Conservation (phyloP, 2,888 invertebrate species). For the Nemapogon koenigi region DNA sequence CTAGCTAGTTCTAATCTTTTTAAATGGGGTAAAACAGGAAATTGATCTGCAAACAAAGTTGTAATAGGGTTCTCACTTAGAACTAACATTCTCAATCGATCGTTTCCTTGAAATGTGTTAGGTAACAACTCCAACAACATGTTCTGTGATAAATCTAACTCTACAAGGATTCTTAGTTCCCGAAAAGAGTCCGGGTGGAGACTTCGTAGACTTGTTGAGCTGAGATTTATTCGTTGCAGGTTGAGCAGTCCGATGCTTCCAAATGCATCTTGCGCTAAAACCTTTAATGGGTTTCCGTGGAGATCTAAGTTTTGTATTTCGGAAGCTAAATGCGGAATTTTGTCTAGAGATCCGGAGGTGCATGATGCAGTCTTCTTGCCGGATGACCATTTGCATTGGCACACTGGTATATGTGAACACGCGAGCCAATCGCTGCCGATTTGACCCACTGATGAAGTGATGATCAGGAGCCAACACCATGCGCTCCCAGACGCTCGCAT, state of each 20-base stretch:
- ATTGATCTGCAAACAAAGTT: slow-evolving; percentile 75
- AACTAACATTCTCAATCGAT: slow-evolving; percentile 76
- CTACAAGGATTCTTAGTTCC: slow-evolving; percentile 83
- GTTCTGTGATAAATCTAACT: slow-evolving; percentile 87
- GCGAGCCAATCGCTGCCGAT: slow-evolving; percentile 78
- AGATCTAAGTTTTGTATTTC: slow-evolving; percentile 77
- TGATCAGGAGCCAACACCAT: slow-evolving; percentile 24
- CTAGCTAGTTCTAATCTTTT: slow-evolving; percentile 80
- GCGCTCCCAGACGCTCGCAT: slow-evolving; percentile 38
- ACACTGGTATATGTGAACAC: slow-evolving; percentile 74
- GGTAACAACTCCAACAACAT: slow-evolving; percentile 74
- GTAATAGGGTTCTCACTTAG: slow-evolving; percentile 84
- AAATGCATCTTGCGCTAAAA: slow-evolving; percentile 78
- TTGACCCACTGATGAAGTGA: slow-evolving; percentile 27
- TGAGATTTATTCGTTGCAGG: slow-evolving; percentile 82
- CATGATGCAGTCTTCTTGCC: slow-evolving; percentile 91
- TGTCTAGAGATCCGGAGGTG: slow-evolving; percentile 74
- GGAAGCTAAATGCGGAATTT: slow-evolving; percentile 67
- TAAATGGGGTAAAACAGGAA: slow-evolving; percentile 80
- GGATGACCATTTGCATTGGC: slow-evolving; percentile 91
- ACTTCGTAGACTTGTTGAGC: slow-evolving; percentile 73
- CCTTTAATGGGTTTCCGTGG: slow-evolving; percentile 77
- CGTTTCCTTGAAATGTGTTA: slow-evolving; percentile 83
- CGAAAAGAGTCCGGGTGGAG: slow-evolving; percentile 83
- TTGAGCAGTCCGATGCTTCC: slow-evolving; percentile 80